Evolutionary conservation across 2,888 invertebrate genomes (phyloP).

Genomic region (Apoderus coryli): DNA sequence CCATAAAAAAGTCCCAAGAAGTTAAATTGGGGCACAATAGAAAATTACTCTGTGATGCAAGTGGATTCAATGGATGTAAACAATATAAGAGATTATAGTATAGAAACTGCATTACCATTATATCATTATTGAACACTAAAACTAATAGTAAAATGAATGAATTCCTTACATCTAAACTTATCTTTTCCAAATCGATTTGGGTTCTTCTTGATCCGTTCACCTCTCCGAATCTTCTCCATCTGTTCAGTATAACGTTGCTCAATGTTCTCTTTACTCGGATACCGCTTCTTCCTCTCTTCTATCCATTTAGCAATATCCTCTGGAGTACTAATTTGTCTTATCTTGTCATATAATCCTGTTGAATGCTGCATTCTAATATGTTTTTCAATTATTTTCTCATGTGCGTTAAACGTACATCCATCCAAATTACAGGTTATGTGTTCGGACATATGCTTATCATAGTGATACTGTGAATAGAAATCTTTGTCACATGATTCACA

Average conservation of each 20-base stretch:
- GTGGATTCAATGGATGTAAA: no score
- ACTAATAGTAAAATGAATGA: no score
- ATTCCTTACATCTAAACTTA: slow-evolving; percentile 30
- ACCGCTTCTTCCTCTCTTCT: slow-evolving; percentile 59
- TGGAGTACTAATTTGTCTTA: slow-evolving; percentile 57
- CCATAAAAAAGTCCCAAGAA: no score
- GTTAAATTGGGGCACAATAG: no score
- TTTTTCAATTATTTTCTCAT: slow-evolving; percentile 61
- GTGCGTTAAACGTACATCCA: slow-evolving; percentile 66
- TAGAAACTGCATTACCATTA: no score
- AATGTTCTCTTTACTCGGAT: slow-evolving; percentile 37
- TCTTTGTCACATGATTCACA: slow-evolving; percentile 76
- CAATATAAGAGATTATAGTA: no score
- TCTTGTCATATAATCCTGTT: slow-evolving; percentile 67
- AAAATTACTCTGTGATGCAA: no score
- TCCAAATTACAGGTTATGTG: slow-evolving; percentile 70
- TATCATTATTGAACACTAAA: no score
- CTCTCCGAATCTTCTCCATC: slow-evolving; percentile 54
- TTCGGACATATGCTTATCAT: slow-evolving; percentile 51
- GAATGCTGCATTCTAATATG: slow-evolving; percentile 75
- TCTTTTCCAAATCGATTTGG: slow-evolving; percentile 31
- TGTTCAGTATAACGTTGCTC: slow-evolving; percentile 45
- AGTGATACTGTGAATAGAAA: slow-evolving; percentile 43
- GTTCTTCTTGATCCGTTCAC: slow-evolving; percentile 50
- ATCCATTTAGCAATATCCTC: slow-evolving; percentile 79